These are phyloP conservation scores for Octodon degus DNA, from an alignment of 2,113 vertebrate genomes.

Conservation along the genomic window DNA sequence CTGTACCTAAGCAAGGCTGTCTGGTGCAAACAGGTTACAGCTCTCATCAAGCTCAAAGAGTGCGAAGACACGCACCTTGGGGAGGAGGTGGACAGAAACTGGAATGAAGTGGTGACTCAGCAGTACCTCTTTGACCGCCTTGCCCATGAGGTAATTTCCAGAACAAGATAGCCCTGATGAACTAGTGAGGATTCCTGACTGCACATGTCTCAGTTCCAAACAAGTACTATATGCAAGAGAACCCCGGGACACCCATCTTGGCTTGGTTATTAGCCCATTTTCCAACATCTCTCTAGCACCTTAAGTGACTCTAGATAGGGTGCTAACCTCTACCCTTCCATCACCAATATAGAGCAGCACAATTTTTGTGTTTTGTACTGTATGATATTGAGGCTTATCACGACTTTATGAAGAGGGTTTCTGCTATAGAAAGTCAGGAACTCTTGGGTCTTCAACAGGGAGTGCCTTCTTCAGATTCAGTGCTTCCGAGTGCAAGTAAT, in stretches of 20 bases:
- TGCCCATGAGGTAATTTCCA: conserved; percentile 90
- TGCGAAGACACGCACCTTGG: conserved; percentile 97
- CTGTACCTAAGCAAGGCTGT: background rate
- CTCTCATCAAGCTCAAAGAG: conserved; percentile 97
- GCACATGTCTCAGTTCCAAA: background rate
- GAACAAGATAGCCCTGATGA: background rate
- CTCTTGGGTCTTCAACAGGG: background rate
- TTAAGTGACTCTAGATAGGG: background rate
- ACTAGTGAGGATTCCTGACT: background rate
- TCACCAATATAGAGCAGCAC: background rate
- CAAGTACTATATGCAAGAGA: background rate
- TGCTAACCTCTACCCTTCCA: background rate
- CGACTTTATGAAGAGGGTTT: background rate
- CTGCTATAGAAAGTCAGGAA: conserved; percentile 20
- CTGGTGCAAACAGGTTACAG: conserved; percentile 87
- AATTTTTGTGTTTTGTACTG: background rate
- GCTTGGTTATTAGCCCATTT: background rate
- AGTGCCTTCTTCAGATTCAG: background rate
- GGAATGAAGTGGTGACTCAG: conserved; percentile 96
- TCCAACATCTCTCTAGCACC: background rate
- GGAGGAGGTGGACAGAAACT: conserved; percentile 98
- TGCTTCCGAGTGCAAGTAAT: background rate
- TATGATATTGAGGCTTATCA: background rate
- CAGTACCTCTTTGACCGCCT: conserved; percentile 96
- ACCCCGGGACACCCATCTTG: background rate